Base-by-base conservation (phyloP, 2,113 vertebrate genomes). In the Crocuta crocuta region DNA sequence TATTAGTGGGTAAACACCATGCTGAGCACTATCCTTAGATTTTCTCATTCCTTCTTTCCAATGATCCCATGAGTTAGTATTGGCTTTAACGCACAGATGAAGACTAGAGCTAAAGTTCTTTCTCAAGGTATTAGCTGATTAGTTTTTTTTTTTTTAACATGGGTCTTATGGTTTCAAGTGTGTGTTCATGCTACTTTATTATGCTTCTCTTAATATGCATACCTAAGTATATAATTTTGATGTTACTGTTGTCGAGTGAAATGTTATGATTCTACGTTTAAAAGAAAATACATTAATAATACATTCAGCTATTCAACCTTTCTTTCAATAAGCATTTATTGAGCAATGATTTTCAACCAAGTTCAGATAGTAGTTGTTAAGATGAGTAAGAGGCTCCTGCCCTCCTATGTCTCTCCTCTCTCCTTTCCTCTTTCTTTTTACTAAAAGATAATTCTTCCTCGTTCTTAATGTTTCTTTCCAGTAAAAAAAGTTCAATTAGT, bases 281-380 rank as follows among this genome's bases (percentile, higher is more conserved):
- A 93, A 96, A 89, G 50, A 78, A 63, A 84, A 80, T 76, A 66
- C 28, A 74, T 87, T 95, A 82, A 55, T 63, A 55, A 92, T 66
- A 82, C 28, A 96, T 74, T 66, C 39, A 88, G 23, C 13, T 35
- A 1, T 58, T 94, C 55, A 68, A 21, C 4, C 2, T 63, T 96
- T 55, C 35, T 65, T 89, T 96, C 55, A 70, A 31, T 86, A 89
- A 92, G 19, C 68, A 66, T 81, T 97, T 84, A n/a, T n/a, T 91
- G 73, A 91, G 70, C 39, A 89, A 16, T 45, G 35, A 61, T 71
- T 91, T 96, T 84, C 78, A 91, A 85, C 31, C 13, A 65, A 80
- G 28, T 61, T n/a, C 7, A n/a, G 0, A 0, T 76, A 63, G 24
- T 66, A 91, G 31, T 50, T 81, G 93, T 55, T 65, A 63, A 53